Conservation (phyloP, 2,888 invertebrate genomes). For the Panorpa germanica region DNA sequence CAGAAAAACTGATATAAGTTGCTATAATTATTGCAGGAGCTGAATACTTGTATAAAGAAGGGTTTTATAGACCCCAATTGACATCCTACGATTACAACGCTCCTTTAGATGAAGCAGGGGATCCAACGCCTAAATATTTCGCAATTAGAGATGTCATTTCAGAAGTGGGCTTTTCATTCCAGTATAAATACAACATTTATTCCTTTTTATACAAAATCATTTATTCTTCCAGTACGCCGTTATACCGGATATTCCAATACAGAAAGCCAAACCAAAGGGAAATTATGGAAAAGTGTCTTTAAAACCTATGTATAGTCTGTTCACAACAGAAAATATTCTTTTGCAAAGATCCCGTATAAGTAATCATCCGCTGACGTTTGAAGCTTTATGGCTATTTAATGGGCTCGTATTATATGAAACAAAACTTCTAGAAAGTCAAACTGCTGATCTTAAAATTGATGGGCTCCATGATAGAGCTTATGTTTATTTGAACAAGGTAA, state of each 20-base stretch:
- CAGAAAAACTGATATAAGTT: too few species aligned
- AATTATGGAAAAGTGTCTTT: slow-evolving; percentile 41
- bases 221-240: slow-evolving; percentile 31
- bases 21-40: too few species aligned
- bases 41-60: too few species aligned
- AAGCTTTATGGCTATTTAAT: slow-evolving; percentile 36
- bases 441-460: slow-evolving; percentile 24
- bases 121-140: slow-evolving; percentile 68
- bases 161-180: slow-evolving; percentile 25
- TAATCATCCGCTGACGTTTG: slow-evolving; percentile 50
- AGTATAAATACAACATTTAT: too few species aligned
- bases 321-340: too few species aligned
- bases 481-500: slow-evolving; percentile 42
- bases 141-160: slow-evolving; percentile 37
- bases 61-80: slow-evolving; percentile 39
- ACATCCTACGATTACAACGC: slow-evolving; percentile 89
- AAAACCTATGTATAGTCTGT: slow-evolving; percentile 23
- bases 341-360: too few species aligned
- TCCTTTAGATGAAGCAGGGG: slow-evolving; percentile 75
- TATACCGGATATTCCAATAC: slow-evolving; percentile 32
- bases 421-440: slow-evolving; percentile 18
- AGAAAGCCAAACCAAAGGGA: slow-evolving; percentile 38
- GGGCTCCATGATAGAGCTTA: slow-evolving; percentile 50
- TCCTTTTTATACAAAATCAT: slow-evolving; percentile 4
- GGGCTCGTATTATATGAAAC: slow-evolving; percentile 48